Evolutionary conservation across 92 coral and sea anemone genomes (phyloP).

Genomic region (Plumapathes pennacea): DNA sequence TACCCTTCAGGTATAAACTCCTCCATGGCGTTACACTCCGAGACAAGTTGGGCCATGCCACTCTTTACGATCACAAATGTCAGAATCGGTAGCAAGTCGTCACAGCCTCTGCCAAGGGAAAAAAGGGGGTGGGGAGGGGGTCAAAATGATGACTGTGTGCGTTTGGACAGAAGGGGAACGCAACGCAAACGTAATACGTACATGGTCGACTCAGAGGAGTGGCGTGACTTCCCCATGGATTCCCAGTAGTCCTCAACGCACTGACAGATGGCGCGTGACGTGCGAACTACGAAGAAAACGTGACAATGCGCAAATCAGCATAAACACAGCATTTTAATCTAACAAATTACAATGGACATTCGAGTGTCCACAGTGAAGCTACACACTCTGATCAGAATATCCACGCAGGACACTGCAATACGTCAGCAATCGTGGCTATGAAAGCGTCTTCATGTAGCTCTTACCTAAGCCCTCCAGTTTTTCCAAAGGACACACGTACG

Average conservation of each 20-base stretch:
- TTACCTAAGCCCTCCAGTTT: slow-evolving; percentile 91
- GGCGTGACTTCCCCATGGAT: slow-evolving; percentile 76
- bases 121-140: neutral
- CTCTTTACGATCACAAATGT: slow-evolving; percentile 80
- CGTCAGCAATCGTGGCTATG: too few species aligned
- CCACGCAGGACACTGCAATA: too few species aligned
- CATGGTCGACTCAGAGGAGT: slow-evolving; percentile 92
- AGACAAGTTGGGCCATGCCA: slow-evolving; percentile 89
- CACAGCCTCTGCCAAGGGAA: slow-evolving; percentile 77
- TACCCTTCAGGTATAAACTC: slow-evolving; percentile 96
- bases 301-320: neutral
- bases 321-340: too few species aligned
- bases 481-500: slow-evolving; percentile 78
- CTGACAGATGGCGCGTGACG: slow-evolving; percentile 86
- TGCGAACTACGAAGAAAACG: slow-evolving; percentile 65
- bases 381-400: too few species aligned
- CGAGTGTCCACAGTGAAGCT: too few species aligned
- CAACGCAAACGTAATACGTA: slow-evolving; percentile 21
- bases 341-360: too few species aligned
- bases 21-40: slow-evolving; percentile 95
- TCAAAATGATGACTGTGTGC: neutral
- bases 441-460: neutral
- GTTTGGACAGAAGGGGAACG: neutral
- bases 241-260: slow-evolving; percentile 99
- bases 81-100: slow-evolving; percentile 88